These are phyloP conservation scores for Penaeus chinensis DNA, from an alignment of 1,140 invertebrate species.

Conservation along the genomic window DNA sequence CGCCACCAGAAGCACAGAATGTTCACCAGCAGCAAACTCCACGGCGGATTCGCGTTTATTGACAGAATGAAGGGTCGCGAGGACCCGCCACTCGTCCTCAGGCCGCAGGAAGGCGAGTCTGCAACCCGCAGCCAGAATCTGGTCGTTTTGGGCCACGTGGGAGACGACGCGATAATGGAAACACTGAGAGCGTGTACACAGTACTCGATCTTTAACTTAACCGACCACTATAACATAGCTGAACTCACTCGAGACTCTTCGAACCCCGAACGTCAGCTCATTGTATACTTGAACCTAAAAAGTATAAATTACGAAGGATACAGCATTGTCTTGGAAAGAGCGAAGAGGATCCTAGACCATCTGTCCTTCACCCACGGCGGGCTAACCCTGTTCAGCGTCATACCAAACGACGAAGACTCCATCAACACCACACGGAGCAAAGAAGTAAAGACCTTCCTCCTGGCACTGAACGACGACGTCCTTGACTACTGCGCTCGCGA, in stretches of 20 bases:
- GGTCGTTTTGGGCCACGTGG: slow-evolving; percentile 47
- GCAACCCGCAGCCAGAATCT: slow-evolving; percentile 42
- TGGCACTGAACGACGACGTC: slow-evolving; percentile 51
- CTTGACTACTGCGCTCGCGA: slow-evolving; percentile 58
- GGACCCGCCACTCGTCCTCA: neutral
- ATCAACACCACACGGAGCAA: slow-evolving; percentile 27
- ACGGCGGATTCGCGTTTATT: slow-evolving; percentile 44
- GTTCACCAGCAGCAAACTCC: slow-evolving; percentile 39
- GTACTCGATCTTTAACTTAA: slow-evolving; percentile 46
- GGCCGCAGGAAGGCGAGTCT: neutral
- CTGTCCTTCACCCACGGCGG: slow-evolving; percentile 46
- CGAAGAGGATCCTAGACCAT: slow-evolving; percentile 51
- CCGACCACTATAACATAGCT: slow-evolving; percentile 48
- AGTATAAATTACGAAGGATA: slow-evolving; percentile 57
- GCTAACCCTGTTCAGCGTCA: slow-evolving; percentile 49
- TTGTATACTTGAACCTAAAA: slow-evolving; percentile 57
- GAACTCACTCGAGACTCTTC: slow-evolving; percentile 37
- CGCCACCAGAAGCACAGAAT: slow-evolving; percentile 22
- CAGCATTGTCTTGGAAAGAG: slow-evolving; percentile 47
- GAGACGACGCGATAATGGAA: slow-evolving; percentile 35
- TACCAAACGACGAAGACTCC: slow-evolving; percentile 25
- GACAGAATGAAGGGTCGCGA: neutral
- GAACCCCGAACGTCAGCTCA: slow-evolving; percentile 51
- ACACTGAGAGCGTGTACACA: slow-evolving; percentile 50
- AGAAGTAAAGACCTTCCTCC: slow-evolving; percentile 41